These are phyloP conservation scores for Willowsia nigromaculata DNA, from an alignment of 2,888 invertebrate genomes.

Conservation along the genomic window DNA sequence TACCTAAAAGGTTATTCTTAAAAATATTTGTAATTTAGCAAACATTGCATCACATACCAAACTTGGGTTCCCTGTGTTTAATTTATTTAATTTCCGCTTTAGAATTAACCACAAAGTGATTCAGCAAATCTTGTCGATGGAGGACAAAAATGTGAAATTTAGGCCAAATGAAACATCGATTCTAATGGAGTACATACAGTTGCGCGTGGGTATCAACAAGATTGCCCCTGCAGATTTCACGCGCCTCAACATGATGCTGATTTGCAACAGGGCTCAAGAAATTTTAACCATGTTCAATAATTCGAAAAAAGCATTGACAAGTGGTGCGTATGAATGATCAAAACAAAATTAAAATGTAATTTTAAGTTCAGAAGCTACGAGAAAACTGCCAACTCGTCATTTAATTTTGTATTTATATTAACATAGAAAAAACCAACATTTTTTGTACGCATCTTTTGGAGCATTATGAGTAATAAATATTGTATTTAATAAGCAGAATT, in stretches of 20 bases:
- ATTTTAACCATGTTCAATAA: slow-evolving; percentile 60
- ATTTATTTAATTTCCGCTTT: too few species aligned
- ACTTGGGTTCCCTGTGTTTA: too few species aligned
- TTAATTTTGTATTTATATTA: slow-evolving; percentile 6
- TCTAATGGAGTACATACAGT: slow-evolving; percentile 76
- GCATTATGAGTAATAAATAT: slow-evolving; percentile 26
- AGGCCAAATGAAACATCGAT: slow-evolving; percentile 70
- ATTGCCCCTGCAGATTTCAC: slow-evolving; percentile 57
- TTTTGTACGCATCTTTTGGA: neutral
- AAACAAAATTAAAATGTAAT: neutral
- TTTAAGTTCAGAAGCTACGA: neutral
- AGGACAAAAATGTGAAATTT: slow-evolving; percentile 66
- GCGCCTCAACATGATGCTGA: slow-evolving; percentile 70
- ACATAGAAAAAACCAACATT: neutral
- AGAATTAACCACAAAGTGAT: slow-evolving; percentile 76
- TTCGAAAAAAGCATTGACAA: neutral
- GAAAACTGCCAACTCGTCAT: neutral
- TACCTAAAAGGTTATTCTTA: slow-evolving; percentile 66
- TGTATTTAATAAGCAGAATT: neutral
- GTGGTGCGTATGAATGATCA: slow-evolving; percentile 7
- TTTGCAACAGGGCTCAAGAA: slow-evolving; percentile 73
- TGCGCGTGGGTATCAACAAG: slow-evolving; percentile 65
- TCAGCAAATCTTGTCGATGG: slow-evolving; percentile 65
- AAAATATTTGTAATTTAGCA: too few species aligned
- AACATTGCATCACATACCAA: too few species aligned